Evolutionary conservation across 2,888 invertebrate species (phyloP).

Genomic region (Polydesmus complanatus): DNA sequence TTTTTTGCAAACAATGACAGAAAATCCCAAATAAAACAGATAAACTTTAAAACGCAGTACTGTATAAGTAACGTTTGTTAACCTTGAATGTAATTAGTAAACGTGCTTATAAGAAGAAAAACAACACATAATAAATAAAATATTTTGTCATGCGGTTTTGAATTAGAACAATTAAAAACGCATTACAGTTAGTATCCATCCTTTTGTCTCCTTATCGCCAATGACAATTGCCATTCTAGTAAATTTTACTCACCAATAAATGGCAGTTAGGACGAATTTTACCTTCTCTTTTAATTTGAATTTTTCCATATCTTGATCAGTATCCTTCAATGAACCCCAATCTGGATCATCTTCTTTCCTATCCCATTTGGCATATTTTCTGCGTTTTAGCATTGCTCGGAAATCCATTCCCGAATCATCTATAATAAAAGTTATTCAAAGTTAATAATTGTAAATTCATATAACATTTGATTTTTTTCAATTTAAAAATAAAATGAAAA

Average conservation of each 20-base stretch:
- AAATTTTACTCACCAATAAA: background rate
- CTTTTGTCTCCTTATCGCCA: background rate
- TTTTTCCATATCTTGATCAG: slow-evolving; percentile 60
- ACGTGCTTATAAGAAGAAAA: no score
- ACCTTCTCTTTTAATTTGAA: slow-evolving; percentile 91
- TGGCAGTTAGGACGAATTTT: slow-evolving; percentile 27
- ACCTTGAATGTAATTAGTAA: no score
- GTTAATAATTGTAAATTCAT: background rate
- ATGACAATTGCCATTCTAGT: no score
- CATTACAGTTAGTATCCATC: background rate
- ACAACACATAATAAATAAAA: no score
- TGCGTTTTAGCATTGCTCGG: slow-evolving; percentile 93
- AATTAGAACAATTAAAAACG: slow-evolving; percentile 1
- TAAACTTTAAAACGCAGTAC: no score
- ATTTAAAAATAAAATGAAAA: slow-evolving; percentile 22
- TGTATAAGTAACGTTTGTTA: no score
- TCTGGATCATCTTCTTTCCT: slow-evolving; percentile 81
- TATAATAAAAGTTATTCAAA: slow-evolving; percentile 28
- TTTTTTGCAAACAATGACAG: slow-evolving; percentile 16
- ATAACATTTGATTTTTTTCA: no score
- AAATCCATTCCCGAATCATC: slow-evolving; percentile 98
- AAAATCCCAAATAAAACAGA: background rate
- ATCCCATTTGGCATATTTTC: slow-evolving; percentile 82
- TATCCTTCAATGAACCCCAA: slow-evolving; percentile 85
- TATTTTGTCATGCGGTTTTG: no score